Evolutionary conservation across 2,888 invertebrate species (phyloP).

Genomic region (Ypsolopha scabrella): DNA sequence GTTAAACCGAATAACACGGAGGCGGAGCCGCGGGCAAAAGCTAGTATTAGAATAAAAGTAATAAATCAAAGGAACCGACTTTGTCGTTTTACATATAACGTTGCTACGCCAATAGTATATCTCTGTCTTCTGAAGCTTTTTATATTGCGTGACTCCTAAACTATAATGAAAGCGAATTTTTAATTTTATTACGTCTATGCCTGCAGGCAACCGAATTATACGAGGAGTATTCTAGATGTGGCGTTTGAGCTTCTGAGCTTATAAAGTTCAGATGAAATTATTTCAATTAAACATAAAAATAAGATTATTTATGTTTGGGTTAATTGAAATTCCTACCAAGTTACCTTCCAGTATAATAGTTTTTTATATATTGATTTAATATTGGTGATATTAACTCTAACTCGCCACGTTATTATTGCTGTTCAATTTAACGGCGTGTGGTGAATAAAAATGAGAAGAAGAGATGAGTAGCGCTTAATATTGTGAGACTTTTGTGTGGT

Average conservation of each 20-base stretch:
- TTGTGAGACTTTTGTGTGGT: constrained; percentile 15
- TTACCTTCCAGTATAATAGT: too few species aligned
- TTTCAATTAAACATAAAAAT: background rate
- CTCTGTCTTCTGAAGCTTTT: background rate
- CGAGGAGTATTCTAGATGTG: too few species aligned
- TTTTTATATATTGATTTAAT: too few species aligned
- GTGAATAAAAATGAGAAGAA: constrained; percentile 1
- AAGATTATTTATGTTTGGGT: background rate
- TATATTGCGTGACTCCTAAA: constrained; percentile 5
- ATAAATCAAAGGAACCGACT: too few species aligned
- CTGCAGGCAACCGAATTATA: background rate
- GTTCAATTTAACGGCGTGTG: constrained; percentile 4
- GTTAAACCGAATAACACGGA: too few species aligned
- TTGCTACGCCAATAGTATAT: background rate
- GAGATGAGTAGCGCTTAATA: constrained; percentile 2
- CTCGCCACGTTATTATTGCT: background rate
- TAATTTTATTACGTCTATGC: constrained; percentile 12
- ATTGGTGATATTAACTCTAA: too few species aligned
- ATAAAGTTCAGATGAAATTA: too few species aligned
- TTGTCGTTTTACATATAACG: background rate
- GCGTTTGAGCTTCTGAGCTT: too few species aligned
- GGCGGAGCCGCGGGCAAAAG: too few species aligned
- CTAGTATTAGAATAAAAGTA: too few species aligned
- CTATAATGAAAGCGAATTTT: constrained; percentile 19
- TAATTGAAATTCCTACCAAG: too few species aligned